Conservation (phyloP, 2,888 invertebrate species). For the Drosophila recens region DNA sequence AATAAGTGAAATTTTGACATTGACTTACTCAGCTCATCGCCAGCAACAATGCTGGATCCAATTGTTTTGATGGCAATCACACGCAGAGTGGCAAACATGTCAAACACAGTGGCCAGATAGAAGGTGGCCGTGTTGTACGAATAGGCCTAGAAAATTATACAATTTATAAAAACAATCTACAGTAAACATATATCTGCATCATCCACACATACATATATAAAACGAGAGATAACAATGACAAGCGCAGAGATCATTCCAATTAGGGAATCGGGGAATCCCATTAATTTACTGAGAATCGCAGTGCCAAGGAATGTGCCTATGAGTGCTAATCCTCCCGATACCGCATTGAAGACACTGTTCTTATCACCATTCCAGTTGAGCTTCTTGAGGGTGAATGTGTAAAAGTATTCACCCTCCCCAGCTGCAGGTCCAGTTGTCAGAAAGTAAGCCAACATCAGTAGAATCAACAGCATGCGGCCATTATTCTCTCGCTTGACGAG, state of each 20-base stretch:
- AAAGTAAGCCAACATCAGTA: constrained; percentile 81
- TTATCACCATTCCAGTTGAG: constrained; percentile 84
- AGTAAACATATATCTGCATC: not conserved
- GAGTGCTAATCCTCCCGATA: constrained; percentile 79
- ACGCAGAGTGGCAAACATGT: constrained; percentile 83
- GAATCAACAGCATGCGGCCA: constrained; percentile 77
- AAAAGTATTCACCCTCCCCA: constrained; percentile 84
- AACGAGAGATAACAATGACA: constrained; percentile 81
- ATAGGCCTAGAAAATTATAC: constrained; percentile 72
- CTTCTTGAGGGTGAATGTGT: constrained; percentile 81
- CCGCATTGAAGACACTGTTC: constrained; percentile 82
- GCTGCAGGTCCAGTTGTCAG: constrained; percentile 81
- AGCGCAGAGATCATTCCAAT: constrained; percentile 83
- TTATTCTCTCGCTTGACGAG: constrained; percentile 80
- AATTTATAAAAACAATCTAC: not conserved
- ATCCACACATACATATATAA: constrained; percentile 80
- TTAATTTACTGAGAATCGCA: constrained; percentile 82
- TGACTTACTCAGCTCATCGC: constrained; percentile 83
- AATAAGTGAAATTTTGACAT: not conserved
- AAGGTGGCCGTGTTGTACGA: constrained; percentile 77
- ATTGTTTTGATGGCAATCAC: constrained; percentile 84
- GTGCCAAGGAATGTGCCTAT: constrained; percentile 85
- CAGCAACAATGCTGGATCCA: constrained; percentile 83
- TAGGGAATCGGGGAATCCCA: constrained; percentile 82
- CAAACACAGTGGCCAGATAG: constrained; percentile 82